phyloP scores from a whole-genome alignment of 2,888 invertebrate species.

The Scrobipalpa costella region DNA sequence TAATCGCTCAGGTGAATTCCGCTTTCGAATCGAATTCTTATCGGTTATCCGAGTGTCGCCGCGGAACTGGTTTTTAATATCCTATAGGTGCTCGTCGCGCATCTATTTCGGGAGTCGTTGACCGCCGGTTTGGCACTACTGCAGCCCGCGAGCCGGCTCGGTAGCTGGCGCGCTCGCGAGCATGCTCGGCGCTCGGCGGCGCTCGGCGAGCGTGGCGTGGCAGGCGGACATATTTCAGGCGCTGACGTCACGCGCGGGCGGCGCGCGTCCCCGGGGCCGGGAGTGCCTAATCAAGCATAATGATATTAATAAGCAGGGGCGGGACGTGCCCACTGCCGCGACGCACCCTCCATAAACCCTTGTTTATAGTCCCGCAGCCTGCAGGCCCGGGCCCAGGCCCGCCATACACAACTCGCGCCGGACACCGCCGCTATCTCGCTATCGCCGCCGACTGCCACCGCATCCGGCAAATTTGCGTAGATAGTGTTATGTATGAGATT shows the following conservation, averaged over 20 bases:
- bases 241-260: constrained; percentile 59
- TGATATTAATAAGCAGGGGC: constrained; percentile 61
- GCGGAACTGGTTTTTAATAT: constrained; percentile 73
- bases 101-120: constrained; percentile 80
- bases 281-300: constrained; percentile 57
- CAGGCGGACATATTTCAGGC: constrained; percentile 55
- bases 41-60: constrained; percentile 58
- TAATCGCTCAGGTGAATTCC: constrained; percentile 72
- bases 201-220: constrained; percentile 36
- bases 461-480: neutral
- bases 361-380: constrained; percentile 46
- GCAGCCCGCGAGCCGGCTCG: too few relatives aligned
- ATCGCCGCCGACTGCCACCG: neutral
- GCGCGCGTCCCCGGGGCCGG: constrained; percentile 44
- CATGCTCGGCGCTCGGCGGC: constrained; percentile 16
- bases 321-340: constrained; percentile 53
- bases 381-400: neutral
- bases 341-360: constrained; percentile 55
- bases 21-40: constrained; percentile 77
- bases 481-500: neutral
- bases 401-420: neutral
- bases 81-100: constrained; percentile 70
- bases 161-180: neutral
- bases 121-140: constrained; percentile 74
- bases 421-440: neutral